Base-by-base conservation (phyloP, 2,888 invertebrate species). In the Eugnorisma glareosa region DNA sequence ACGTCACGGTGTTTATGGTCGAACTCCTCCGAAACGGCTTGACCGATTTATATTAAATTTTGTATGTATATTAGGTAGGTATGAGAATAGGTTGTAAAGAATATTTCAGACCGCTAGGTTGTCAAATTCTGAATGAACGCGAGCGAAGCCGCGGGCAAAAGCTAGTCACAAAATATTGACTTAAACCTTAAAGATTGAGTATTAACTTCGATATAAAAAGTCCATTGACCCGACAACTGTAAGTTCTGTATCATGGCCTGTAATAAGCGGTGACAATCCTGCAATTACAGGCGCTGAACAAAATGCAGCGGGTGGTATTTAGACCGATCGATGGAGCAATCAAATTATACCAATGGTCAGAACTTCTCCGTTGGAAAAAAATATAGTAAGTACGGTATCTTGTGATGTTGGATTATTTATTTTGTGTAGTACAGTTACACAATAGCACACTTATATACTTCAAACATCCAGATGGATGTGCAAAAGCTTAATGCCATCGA, bases 251-350 rank as follows among this genome's bases (percentile, higher is more conserved):
- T 73, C 68, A 73, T 61, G 31, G n/a, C 8, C 31, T 63, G 51
- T 83, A 83, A 79, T 82, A 73, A 75, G 67, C 81, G 51, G 69
- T 35, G 75, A 64, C 81, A 40, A 67, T 70, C 45, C 73, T 45
- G 68, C 70, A 82, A 82, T 82, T 83, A 82, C 67, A 83, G 63
- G 8, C 64, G 70, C 28, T 75, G 76, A 45, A 45, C 43, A 37
- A 63, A 79, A 63, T 72, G 37, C 81, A 73, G 61, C 64, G 54
- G 67, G 66, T 57, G 67, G 75, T 75, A 77, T 28, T 77, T 68
- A 75, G 64, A 63, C 57, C 81, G 77, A 77, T 81, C 77, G 77
- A 81, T 74, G 67, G 54, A 71, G 54, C 73, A 79, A 83, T 79
- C 63, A 59, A 70, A 79, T 79, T 83, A 35, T 61, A 73, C 57